Evolutionary conservation across 1,140 invertebrate species (phyloP).

Genomic region (Drosophila tsacasi): DNA sequence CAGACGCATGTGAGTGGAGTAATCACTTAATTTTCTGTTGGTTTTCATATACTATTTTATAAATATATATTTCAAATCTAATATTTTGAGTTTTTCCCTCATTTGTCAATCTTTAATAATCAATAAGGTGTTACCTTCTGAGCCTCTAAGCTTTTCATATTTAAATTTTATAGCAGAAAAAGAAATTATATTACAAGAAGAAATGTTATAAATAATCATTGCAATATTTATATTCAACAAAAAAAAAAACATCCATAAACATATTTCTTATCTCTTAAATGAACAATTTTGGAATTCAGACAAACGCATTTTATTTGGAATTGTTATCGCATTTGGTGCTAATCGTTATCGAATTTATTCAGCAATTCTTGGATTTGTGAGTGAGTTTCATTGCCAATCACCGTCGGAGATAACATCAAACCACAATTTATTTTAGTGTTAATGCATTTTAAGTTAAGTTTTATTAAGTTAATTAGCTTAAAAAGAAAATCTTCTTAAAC

Average conservation of each 20-base stretch:
- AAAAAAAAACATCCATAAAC: background rate
- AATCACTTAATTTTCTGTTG: background rate
- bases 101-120: background rate
- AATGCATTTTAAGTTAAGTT: background rate
- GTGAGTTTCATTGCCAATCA: constrained; percentile 1
- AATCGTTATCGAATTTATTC: constrained; percentile 8
- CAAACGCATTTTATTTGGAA: background rate
- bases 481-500: background rate
- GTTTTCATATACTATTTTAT: background rate
- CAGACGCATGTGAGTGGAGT: constrained; percentile 56
- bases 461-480: no score
- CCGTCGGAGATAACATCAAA: background rate
- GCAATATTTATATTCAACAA: background rate
- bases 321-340: background rate
- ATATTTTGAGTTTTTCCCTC: background rate
- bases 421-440: background rate
- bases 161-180: no score
- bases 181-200: no score
- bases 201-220: no score
- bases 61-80: background rate
- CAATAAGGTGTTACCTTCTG: no score
- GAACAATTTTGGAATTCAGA: no score
- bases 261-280: background rate
- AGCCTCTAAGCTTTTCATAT: background rate
- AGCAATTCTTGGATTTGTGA: background rate